A percentile compares a stretch with the other conserved stretches of the same genome.
Evolutionary conservation across 1,140 invertebrate genomes (phyloP).

Genomic region (Tetramorium alpestre): DNA sequence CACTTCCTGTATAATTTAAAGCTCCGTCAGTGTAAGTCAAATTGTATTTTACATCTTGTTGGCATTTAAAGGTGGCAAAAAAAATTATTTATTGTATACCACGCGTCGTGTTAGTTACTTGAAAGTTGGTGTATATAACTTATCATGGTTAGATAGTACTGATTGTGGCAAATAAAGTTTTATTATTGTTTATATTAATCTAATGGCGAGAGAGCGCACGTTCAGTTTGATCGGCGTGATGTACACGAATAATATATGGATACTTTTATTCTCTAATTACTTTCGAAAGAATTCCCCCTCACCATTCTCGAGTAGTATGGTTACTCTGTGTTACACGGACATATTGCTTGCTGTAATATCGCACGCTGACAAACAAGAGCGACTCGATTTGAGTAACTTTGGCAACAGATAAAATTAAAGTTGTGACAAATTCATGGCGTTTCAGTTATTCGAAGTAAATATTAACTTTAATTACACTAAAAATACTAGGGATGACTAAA

Average conservation of each 20-base stretch:
- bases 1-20: conserved; percentile 38
- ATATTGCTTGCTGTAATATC: too few species aligned
- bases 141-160: conserved; percentile 41
- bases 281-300: not conserved
- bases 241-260: conserved; percentile 16
- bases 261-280: conserved; percentile 16
- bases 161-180: conserved; percentile 53
- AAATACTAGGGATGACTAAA: too few species aligned
- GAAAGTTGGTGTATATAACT: conserved; percentile 37
- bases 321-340: not conserved
- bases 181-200: conserved; percentile 46
- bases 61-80: not conserved
- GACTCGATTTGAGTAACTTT: too few species aligned
- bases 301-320: not conserved
- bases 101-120: conserved; percentile 11
- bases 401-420: too few species aligned
- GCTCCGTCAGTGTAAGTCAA: not conserved
- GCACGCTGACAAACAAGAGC: too few species aligned
- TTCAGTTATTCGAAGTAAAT: too few species aligned
- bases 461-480: too few species aligned
- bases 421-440: too few species aligned
- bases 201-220: conserved; percentile 1
- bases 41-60: conserved; percentile 40
- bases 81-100: conserved; percentile 43
- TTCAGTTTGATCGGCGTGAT: conserved; percentile 31